Base-by-base conservation (phyloP, 2,797 vertebrate genomes). In the Sitta carolinensis region DNA sequence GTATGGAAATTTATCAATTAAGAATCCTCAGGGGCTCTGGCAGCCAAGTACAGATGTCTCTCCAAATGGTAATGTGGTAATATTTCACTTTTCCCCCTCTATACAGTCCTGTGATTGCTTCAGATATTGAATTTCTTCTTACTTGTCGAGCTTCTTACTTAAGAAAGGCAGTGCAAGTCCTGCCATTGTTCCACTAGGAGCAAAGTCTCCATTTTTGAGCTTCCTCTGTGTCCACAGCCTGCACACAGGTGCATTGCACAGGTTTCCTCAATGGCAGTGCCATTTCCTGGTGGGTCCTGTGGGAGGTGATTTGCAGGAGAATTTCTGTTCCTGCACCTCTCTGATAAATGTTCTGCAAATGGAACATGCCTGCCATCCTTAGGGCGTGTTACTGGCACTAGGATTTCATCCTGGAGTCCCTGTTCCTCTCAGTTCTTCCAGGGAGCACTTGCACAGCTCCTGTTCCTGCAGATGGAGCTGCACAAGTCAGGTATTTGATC, bases 1-100 rank as follows among this genome's bases (percentile, higher is more conserved):
- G n/a, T 79, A 94, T 89, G 81, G 86, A 97, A 95, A 95, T 88
- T 55, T 86, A 96, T 57, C 89, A 96, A 89, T 97, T 96, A 97
- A 59, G 77, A 87, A 93, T 45, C 68, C 84, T 91, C 63, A 93
- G 67, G 85, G 96, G 62, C 89, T 97, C 57, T 93, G 74, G 85
- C 90, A 95, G 95, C 62, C 10, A 59, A 93, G 82, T 95, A 75
- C 70, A 93, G 72, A 93, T 59, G 77, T 78, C 76, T 67, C 32
- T 93, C 83, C 78, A 93, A 97, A 96, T 38, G 59, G 17, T 67
- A 69, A 47, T 47, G 52, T 80, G 69, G 61, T 42, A 52, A 64
- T 84, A 59, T 85, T 55, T 43, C 16, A 38, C 30, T 30, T 79
- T 83, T n/a, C 42, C 30, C 34, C 26, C 11, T 8, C 43, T 17